Conservation (phyloP, 1,140 invertebrate genomes). For the Adelges cooleyi region DNA sequence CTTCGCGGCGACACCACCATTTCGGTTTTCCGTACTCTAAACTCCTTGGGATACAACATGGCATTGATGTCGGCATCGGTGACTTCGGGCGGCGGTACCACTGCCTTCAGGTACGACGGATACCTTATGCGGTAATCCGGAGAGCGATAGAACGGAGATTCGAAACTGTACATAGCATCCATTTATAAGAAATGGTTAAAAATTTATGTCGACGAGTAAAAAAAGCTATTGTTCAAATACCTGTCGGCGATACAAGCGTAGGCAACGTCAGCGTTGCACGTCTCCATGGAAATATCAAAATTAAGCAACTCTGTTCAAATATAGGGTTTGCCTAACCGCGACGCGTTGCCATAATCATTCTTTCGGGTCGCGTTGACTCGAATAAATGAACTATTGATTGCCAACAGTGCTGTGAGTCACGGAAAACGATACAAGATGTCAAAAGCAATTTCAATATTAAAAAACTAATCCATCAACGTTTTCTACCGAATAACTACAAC, state of each 20-base stretch:
- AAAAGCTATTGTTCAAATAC: too few relatives aligned
- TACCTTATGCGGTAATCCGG: not conserved
- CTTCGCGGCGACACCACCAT: not conserved
- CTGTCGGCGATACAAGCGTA: too few relatives aligned
- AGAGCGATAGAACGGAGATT: not conserved
- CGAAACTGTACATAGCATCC: too few relatives aligned
- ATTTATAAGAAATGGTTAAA: too few relatives aligned
- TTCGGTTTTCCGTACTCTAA: not conserved
- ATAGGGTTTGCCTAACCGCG: too few relatives aligned
- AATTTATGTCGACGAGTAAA: too few relatives aligned
- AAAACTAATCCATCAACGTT: too few relatives aligned
- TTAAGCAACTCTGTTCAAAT: too few relatives aligned
- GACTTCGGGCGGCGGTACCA: not conserved
- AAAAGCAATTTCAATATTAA: too few relatives aligned
- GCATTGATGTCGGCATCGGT: not conserved
- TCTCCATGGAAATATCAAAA: not conserved
- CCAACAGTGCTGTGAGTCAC: not conserved
- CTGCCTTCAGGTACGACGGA: not conserved
- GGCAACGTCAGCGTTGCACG: too few relatives aligned
- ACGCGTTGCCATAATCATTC: not conserved
- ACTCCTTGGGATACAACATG: not conserved
- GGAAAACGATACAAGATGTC: too few relatives aligned
- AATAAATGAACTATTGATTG: conserved; percentile 9
- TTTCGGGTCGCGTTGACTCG: not conserved
- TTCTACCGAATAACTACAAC: too few relatives aligned